A percentile compares a stretch with the other conserved stretches of the same genome.
phyloP scores from a whole-genome alignment of 2,888 invertebrate genomes.

The Pheosia gnoma region DNA sequence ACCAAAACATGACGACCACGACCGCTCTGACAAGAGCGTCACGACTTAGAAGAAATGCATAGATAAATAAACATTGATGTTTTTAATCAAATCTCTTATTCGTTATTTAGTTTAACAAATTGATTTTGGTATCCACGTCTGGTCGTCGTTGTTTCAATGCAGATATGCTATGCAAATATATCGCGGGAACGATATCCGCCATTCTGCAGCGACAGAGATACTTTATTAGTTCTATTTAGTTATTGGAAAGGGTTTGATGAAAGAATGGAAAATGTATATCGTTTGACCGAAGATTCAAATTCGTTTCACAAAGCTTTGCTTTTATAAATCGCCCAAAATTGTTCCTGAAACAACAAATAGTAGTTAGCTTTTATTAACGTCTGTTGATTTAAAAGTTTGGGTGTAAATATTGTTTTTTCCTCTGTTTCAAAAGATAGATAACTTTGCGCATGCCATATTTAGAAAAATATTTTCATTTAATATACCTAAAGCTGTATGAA shows the following conservation, averaged over 20 bases:
- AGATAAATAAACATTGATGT: constrained; percentile 26
- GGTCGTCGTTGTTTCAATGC: constrained; percentile 60
- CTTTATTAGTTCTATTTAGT: constrained; percentile 50
- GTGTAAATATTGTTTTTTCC: too few species aligned
- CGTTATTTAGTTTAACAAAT: constrained; percentile 56
- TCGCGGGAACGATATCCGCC: constrained; percentile 49
- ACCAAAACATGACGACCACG: too few species aligned
- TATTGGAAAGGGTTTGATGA: constrained; percentile 26
- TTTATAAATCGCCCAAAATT: too few species aligned
- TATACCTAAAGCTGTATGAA: constrained; percentile 3
- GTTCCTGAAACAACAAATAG: too few species aligned
- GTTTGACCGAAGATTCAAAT: not conserved
- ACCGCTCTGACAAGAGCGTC: too few species aligned
- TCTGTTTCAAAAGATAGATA: not conserved
- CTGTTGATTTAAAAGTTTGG: too few species aligned
- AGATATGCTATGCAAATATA: constrained; percentile 70
- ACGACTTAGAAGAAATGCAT: too few species aligned
- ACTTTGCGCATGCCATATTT: not conserved
- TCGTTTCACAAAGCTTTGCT: too few species aligned
- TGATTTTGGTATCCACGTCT: constrained; percentile 56
- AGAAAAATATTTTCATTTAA: not conserved
- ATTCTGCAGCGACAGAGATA: constrained; percentile 45
- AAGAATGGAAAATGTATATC: not conserved
- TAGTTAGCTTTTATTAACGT: not conserved
- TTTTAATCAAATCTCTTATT: constrained; percentile 62